Evolutionary conservation across 2,888 invertebrate species (phyloP).

Genomic region (Geophilus truncorum): DNA sequence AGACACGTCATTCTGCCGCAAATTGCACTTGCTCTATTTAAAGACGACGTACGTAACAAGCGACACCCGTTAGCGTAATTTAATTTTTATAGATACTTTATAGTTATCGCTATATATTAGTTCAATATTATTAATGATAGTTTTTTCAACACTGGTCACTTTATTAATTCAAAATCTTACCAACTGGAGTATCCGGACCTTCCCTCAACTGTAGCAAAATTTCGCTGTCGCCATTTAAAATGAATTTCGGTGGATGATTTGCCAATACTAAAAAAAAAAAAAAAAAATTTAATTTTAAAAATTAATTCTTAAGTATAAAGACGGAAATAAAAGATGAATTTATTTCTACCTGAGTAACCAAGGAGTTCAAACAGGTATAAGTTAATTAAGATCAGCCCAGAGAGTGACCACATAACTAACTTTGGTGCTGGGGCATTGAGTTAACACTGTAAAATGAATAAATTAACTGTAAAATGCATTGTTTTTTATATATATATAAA

Average conservation of each 20-base stretch:
- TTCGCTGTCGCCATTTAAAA: conserved; percentile 77
- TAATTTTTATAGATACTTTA: no score
- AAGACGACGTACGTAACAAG: no score
- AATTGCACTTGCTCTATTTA: no score
- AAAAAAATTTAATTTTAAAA: neutral
- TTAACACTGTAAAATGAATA: neutral
- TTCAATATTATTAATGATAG: no score
- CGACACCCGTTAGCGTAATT: no score
- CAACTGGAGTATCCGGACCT: conserved; percentile 76
- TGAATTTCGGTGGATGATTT: conserved; percentile 79
- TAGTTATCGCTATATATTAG: no score
- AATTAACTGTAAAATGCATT: no score
- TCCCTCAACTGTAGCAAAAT: conserved; percentile 85
- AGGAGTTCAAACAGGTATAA: neutral
- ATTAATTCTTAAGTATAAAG: neutral
- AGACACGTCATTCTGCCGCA: no score
- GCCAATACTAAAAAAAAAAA: conserved; percentile 31
- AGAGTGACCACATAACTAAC: neutral
- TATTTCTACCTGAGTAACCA: neutral
- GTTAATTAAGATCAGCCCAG: neutral
- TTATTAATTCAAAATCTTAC: conserved; percentile 46
- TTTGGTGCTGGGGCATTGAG: neutral
- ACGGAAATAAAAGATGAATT: neutral
- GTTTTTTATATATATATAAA: no score
- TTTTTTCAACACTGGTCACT: no score